These are phyloP conservation scores for Helicoverpa armigera DNA, from an alignment of 1,140 invertebrate genomes.

Conservation along the genomic window DNA sequence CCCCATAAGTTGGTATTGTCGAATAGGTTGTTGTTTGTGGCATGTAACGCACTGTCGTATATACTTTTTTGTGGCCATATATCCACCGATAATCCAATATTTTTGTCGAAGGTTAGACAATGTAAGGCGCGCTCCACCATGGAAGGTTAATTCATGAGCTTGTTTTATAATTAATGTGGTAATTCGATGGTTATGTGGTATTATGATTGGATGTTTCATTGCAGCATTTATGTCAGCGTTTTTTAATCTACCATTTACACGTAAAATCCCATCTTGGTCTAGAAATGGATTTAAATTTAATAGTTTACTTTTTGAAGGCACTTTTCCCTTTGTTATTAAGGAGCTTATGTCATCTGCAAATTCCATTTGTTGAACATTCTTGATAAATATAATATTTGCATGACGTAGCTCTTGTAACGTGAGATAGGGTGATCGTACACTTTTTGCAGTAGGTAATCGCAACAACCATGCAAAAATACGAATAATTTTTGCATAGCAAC, in stretches of 20 bases:
- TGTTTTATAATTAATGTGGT: slow-evolving; percentile 58
- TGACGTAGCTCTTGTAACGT: slow-evolving; percentile 57
- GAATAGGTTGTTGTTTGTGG: background rate
- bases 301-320: slow-evolving; percentile 55
- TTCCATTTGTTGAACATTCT: slow-evolving; percentile 50
- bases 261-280: slow-evolving; percentile 54
- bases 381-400: slow-evolving; percentile 55
- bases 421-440: slow-evolving; percentile 46
- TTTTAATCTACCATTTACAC: slow-evolving; percentile 68
- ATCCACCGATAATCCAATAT: slow-evolving; percentile 43
- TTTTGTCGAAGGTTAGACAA: slow-evolving; percentile 52
- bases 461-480: background rate
- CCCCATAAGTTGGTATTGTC: slow-evolving; percentile 39
- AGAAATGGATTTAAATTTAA: slow-evolving; percentile 56
- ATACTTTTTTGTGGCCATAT: background rate
- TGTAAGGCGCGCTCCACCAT: slow-evolving; percentile 61
- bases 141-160: slow-evolving; percentile 59
- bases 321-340: slow-evolving; percentile 44
- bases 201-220: slow-evolving; percentile 59
- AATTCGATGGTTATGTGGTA: slow-evolving; percentile 54
- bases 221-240: slow-evolving; percentile 44
- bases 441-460: slow-evolving; percentile 5
- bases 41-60: slow-evolving; percentile 30
- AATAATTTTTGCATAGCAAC: slow-evolving; percentile 19
- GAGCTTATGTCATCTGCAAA: slow-evolving; percentile 22